These are phyloP conservation scores for Phoeniculus purpureus DNA, from an alignment of 2,797 vertebrate species.

Conservation along the genomic window DNA sequence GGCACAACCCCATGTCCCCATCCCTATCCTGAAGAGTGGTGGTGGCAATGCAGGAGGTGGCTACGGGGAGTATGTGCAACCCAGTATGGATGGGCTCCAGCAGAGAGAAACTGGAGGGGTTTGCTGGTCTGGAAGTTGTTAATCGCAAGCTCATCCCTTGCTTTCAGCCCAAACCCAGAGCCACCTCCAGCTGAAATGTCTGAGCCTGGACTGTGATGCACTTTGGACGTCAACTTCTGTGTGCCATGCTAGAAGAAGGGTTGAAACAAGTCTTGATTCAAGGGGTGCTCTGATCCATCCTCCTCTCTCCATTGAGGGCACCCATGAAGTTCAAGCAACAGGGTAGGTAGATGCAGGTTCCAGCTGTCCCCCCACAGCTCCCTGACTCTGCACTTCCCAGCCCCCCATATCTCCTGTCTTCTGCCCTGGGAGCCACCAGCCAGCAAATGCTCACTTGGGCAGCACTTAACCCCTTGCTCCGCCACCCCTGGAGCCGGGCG, in stretches of 20 bases:
- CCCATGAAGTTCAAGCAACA: rapidly evolving
- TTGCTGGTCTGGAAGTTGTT: not conserved
- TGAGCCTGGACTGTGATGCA: not conserved
- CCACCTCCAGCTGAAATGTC: not conserved
- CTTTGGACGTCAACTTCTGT: not conserved
- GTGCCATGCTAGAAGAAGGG: rapidly evolving
- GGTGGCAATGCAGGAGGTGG: not conserved
- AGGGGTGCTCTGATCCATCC: not conserved
- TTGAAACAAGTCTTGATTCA: not conserved
- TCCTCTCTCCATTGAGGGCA: not conserved
- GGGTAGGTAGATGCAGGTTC: not conserved
- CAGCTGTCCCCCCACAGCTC: not conserved
- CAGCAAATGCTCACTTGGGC: not conserved
- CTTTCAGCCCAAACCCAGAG: not conserved
- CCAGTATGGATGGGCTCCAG: not conserved
- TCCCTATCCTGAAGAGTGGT: not conserved
- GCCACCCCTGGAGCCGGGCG: not conserved
- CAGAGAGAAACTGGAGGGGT: not conserved
- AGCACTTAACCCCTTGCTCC: not conserved
- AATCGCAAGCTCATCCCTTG: not conserved
- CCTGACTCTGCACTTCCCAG: not conserved
- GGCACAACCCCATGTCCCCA: rapidly evolving
- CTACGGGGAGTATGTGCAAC: not conserved
- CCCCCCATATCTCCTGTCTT: not conserved
- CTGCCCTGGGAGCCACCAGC: not conserved